These are phyloP conservation scores for Nymphalis urticae DNA, from an alignment of 2,888 invertebrate species.

Conservation along the genomic window DNA sequence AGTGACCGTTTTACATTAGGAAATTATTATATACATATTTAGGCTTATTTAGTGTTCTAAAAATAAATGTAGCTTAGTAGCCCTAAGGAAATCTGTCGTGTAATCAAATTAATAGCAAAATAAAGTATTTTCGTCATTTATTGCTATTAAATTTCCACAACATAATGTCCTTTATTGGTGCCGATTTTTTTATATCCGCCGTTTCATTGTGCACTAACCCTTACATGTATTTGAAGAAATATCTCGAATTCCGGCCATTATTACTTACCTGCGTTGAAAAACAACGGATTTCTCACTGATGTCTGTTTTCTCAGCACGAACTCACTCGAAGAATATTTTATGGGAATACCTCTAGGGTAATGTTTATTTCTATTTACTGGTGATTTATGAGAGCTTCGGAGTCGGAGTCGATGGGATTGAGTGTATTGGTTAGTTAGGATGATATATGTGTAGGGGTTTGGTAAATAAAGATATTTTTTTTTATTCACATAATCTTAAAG, in stretches of 20 bases:
- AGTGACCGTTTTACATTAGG: no score
- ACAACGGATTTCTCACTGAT: constrained; percentile 39
- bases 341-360: constrained; percentile 15
- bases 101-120: no score
- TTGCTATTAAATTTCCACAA: no score
- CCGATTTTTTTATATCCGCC: neutral
- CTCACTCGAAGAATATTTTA: constrained; percentile 29
- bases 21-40: no score
- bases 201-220: constrained; percentile 13
- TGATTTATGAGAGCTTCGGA: constrained; percentile 23
- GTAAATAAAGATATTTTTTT: no score
- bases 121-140: no score
- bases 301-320: constrained; percentile 29
- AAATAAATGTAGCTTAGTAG: no score
- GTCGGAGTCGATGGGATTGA: neutral
- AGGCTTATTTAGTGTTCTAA: no score
- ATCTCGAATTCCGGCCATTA: constrained; percentile 41
- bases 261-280: constrained; percentile 55
- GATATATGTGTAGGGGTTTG: neutral
- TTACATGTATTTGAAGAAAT: constrained; percentile 21
- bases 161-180: neutral
- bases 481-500: no score
- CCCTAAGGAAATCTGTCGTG: no score
- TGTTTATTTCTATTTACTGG: constrained; percentile 20
- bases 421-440: neutral